Percentiles rank a stretch among this genome's conserved stretches.
These are phyloP conservation scores for Limnothrissa miodon DNA, from an alignment of 2,113 vertebrate genomes.

Conservation along the genomic window DNA sequence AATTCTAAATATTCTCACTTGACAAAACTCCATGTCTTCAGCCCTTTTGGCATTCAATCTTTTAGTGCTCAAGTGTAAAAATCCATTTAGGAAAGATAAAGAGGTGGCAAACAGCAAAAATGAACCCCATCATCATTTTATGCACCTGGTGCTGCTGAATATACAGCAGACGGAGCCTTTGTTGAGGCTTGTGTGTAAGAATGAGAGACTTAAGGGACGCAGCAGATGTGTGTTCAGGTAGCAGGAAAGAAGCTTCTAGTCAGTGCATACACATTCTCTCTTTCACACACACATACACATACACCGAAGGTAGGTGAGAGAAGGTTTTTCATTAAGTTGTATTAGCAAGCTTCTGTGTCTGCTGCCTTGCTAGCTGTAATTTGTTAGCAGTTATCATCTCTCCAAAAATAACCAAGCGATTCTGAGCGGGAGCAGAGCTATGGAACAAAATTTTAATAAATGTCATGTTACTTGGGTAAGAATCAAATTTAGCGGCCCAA, in stretches of 20 bases:
- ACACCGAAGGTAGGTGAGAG: background rate
- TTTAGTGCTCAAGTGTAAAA: background rate
- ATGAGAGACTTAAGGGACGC: background rate
- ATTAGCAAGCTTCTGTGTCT: constrained; percentile 14
- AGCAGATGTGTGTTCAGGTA: background rate
- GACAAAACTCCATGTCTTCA: background rate
- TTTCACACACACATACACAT: background rate
- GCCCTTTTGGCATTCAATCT: background rate
- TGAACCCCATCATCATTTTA: background rate
- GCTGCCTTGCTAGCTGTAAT: constrained; percentile 9
- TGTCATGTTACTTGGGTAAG: constrained; percentile 11
- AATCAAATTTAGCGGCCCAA: constrained; percentile 15
- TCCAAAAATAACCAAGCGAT: constrained; percentile 18
- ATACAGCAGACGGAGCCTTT: background rate
- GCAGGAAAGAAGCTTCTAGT: background rate
- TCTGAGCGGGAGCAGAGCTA: constrained; percentile 10
- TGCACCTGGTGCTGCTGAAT: background rate
- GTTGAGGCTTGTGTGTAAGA: background rate
- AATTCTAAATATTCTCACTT: background rate
- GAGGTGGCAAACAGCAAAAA: background rate
- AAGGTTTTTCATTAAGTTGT: constrained; percentile 14
- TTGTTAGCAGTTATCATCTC: constrained; percentile 19
- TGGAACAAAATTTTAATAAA: constrained; percentile 20
- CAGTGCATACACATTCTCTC: background rate
- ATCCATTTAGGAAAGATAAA: background rate